A percentile compares a stretch with the other conserved stretches of the same genome.
phyloP scores from a whole-genome alignment of 2,888 invertebrate species.

The Cheilosia variabilis region DNA sequence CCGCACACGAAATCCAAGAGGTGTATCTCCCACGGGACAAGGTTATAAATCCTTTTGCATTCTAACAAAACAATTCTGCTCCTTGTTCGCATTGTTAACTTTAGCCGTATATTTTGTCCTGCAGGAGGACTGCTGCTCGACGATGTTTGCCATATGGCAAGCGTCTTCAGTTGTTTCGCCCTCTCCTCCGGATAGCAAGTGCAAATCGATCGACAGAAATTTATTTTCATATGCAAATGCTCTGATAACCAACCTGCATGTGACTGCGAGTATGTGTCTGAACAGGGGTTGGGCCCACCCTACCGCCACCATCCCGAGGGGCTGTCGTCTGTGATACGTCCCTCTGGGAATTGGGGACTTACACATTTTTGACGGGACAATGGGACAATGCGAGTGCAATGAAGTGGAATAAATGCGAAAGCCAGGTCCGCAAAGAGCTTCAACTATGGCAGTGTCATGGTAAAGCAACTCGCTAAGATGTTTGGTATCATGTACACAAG shows the following conservation, averaged over 20 bases:
- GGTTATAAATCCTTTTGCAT: constrained; percentile 69
- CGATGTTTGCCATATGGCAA: constrained; percentile 66
- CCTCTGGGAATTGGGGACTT: constrained; percentile 62
- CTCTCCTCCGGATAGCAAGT: not conserved
- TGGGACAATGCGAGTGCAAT: constrained; percentile 55
- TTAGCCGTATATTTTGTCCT: constrained; percentile 48
- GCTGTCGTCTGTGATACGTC: constrained; percentile 63
- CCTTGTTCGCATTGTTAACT: constrained; percentile 68
- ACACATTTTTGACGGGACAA: constrained; percentile 59
- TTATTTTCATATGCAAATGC: constrained; percentile 75
- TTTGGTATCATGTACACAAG: not conserved
- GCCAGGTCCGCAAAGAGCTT: constrained; percentile 37
- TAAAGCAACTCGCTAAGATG: constrained; percentile 14
- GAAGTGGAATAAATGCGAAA: constrained; percentile 48
- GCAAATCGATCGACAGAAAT: constrained; percentile 70
- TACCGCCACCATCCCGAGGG: constrained; percentile 33
- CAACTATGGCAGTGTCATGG: constrained; percentile 43
- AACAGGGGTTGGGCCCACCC: constrained; percentile 13
- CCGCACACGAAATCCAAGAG: constrained; percentile 32
- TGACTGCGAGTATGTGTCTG: constrained; percentile 14
- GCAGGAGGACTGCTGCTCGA: constrained; percentile 19
- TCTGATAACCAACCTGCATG: constrained; percentile 52
- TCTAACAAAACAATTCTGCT: constrained; percentile 69
- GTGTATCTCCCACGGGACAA: constrained; percentile 67
- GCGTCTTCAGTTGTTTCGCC: constrained; percentile 36